A percentile compares a stretch with the other conserved stretches of the same genome.
phyloP scores from a whole-genome alignment of 1,140 invertebrate species.

The Diorhabda elongata region DNA sequence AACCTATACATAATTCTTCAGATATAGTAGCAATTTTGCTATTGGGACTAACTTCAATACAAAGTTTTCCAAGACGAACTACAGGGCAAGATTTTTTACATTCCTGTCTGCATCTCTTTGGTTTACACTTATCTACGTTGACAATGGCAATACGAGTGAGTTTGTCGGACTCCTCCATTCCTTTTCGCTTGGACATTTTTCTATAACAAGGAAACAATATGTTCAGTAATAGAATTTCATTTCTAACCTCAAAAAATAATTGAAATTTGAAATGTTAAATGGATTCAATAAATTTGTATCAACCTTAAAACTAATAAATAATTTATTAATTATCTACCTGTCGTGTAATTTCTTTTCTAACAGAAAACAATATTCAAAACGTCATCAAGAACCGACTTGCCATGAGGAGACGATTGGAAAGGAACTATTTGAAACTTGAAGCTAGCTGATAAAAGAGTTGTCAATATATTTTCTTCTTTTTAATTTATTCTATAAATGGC shows the following conservation, averaged over 20 bases:
- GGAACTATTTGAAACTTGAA: background rate
- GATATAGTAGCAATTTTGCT: slow-evolving; percentile 97
- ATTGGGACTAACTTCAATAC: slow-evolving; percentile 97
- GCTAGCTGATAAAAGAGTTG: background rate
- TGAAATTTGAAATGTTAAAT: background rate
- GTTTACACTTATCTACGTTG: slow-evolving; percentile 97
- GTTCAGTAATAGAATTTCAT: slow-evolving; percentile 21
- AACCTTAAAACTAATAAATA: too few relatives aligned
- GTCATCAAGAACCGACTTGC: slow-evolving; percentile 4
- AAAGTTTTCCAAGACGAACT: slow-evolving; percentile 97
- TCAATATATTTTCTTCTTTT: background rate
- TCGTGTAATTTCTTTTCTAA: background rate
- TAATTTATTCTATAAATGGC: too few relatives aligned
- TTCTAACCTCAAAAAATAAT: slow-evolving; percentile 26
- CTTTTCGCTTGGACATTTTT: slow-evolving; percentile 67
- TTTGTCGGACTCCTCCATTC: slow-evolving; percentile 81
- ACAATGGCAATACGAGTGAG: slow-evolving; percentile 98
- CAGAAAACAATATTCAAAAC: slow-evolving; percentile 6
- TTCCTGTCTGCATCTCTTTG: slow-evolving; percentile 97
- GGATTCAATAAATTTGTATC: too few relatives aligned
- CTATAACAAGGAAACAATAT: slow-evolving; percentile 29
- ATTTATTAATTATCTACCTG: background rate
- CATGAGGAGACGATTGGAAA: slow-evolving; percentile 4
- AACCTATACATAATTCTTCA: slow-evolving; percentile 98
- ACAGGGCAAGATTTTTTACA: slow-evolving; percentile 99